Base-by-base conservation (phyloP, 2,888 invertebrate genomes). In the Eristalis intricaria region DNA sequence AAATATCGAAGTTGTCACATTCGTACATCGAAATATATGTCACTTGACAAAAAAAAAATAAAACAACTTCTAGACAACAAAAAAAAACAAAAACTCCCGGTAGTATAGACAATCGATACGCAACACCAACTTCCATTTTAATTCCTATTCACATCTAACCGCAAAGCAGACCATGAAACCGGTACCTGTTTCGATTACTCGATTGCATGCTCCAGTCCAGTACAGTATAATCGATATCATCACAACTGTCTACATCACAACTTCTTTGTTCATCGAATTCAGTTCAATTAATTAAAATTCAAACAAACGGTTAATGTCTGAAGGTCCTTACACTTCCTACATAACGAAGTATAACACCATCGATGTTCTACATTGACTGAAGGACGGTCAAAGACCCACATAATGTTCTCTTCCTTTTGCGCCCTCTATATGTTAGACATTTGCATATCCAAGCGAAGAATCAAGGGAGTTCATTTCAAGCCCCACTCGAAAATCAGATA, bases 301-400 rank as follows among this genome's bases (percentile, higher is more conserved):
- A 50, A 75, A 65, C 22, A 71, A 87, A 84, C 38, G 38, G 74
- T 70, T 58, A 50, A 11, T 29, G 11, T 66, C 50, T 56, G 74
- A 83, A 87, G 79, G 83, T 83, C 78, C 86, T 87, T 83, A 70
- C 69, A 79, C 78, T 83, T 86, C 78, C 83, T 83, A 43, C 38
- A 32, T 32, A 26, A 64, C 3, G 22, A 26, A 66, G 8, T 50
- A n/a, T 50, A 8, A 50, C 50, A 19, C 19, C 19, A 19, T 7
- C 50, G 7, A 8, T 4, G 43, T 43, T 43, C 43, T 43, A n/a
- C 50, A 19, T 43, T 7, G 19, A 19, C 19, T 43, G 79, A 83
- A 83, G 86, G 86, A 74, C 83, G 83, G 83, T 78, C 86, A 86
- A 86, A 83, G 86, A 83, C 83, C 86, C 38, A 50, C 50, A 40